phyloP scores from a whole-genome alignment of 2,797 vertebrate species.

The Onychomys arenicola region DNA sequence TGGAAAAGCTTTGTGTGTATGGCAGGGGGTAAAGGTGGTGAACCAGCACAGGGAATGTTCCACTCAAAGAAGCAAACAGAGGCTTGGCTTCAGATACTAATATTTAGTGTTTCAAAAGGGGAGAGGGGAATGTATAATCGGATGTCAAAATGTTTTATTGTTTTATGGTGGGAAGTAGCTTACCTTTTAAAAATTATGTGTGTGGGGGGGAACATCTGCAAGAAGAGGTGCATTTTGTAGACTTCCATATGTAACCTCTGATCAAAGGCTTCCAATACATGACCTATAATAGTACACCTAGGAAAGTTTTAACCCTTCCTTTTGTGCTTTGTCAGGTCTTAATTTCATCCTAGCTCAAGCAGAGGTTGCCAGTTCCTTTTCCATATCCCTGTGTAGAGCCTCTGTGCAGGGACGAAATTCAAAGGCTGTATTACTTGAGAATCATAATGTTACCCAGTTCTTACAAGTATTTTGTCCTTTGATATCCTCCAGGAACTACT shows the following conservation, averaged over 20 bases:
- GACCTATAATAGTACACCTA: background rate
- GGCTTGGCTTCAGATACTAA: background rate
- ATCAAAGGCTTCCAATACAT: background rate
- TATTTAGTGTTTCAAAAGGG: background rate
- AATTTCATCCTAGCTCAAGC: background rate
- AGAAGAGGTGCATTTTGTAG: background rate
- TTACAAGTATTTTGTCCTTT: background rate
- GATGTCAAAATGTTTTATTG: background rate
- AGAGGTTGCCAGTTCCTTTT: background rate
- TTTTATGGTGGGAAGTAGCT: background rate
- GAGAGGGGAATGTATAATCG: background rate
- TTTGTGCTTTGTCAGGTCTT: background rate
- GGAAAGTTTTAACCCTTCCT: background rate
- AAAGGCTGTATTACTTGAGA: background rate
- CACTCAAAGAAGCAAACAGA: background rate
- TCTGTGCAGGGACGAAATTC: background rate
- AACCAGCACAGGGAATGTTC: background rate
- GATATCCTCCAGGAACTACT: background rate
- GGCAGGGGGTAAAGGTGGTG: background rate
- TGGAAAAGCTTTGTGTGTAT: background rate
- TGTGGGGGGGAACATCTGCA: background rate
- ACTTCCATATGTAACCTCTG: background rate
- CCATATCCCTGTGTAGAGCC: background rate
- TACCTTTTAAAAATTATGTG: conserved; percentile 25
- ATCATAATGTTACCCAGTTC: background rate